These are phyloP conservation scores for Sebastes cheni DNA, from an alignment of 2,797 vertebrate genomes.

Conservation along the genomic window DNA sequence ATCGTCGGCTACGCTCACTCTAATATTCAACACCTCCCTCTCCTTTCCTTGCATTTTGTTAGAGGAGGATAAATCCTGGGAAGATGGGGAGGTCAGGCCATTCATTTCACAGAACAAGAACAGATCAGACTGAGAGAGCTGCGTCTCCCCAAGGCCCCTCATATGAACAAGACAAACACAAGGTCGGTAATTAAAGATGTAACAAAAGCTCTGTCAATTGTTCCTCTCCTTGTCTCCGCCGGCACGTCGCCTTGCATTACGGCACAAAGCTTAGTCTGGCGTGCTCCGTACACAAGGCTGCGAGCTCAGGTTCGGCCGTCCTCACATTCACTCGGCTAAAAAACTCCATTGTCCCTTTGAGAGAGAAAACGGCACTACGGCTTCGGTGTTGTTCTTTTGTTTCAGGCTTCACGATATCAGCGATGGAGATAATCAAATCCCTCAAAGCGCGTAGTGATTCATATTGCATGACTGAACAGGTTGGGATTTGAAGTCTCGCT, in stretches of 20 bases:
- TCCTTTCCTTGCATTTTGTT: not conserved
- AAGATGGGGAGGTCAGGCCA: conserved; percentile 27
- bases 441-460: conserved; percentile 22
- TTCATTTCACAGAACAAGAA: conserved; percentile 42
- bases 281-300: conserved; percentile 1
- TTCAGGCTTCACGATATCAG: conserved; percentile 34
- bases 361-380: not conserved
- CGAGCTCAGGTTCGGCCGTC: conserved; percentile 28
- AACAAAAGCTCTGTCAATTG: conserved; percentile 64
- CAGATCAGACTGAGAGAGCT: conserved; percentile 31
- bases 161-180: conserved; percentile 60
- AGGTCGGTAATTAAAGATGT: conserved; percentile 67
- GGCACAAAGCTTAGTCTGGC: conserved; percentile 30
- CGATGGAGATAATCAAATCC: conserved; percentile 44
- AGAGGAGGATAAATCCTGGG: not conserved
- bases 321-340: conserved; percentile 2
- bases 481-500: conserved; percentile 36
- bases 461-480: conserved; percentile 46
- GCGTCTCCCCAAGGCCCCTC: conserved; percentile 22
- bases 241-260: conserved; percentile 20
- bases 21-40: not conserved
- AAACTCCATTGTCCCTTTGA: not conserved
- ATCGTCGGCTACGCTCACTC: not conserved
- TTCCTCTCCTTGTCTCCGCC: conserved; percentile 44
- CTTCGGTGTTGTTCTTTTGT: conserved; percentile 20